phyloP scores from a whole-genome alignment of 2,113 vertebrate species.

The Sorex fumeus region DNA sequence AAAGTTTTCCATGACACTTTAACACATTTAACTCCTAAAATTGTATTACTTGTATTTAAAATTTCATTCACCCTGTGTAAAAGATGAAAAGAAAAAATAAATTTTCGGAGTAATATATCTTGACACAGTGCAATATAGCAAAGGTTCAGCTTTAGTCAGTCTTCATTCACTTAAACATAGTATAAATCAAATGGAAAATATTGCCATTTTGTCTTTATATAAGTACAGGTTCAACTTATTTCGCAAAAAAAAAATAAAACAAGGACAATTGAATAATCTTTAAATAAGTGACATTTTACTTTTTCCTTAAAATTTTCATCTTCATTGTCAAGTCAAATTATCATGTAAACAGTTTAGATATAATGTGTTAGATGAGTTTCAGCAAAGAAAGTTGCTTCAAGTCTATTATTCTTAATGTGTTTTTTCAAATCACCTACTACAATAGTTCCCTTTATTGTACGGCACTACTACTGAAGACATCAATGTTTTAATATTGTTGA shows the following conservation, averaged over 20 bases:
- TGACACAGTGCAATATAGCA: neutral
- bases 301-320: neutral
- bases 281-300: conserved; percentile 44
- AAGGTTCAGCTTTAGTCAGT: neutral
- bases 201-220: neutral
- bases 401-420: conserved; percentile 25
- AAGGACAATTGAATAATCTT: conserved; percentile 38
- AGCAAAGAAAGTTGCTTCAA: conserved; percentile 20
- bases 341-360: conserved; percentile 47
- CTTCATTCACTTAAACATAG: conserved; percentile 44
- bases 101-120: neutral
- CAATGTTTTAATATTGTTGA: neutral
- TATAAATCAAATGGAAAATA: conserved; percentile 35
- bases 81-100: neutral
- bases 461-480: neutral
- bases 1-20: neutral
- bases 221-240: conserved; percentile 49
- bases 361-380: conserved; percentile 25
- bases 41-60: conserved; percentile 42
- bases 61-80: conserved; percentile 33
- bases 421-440: neutral
- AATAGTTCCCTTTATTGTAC: neutral
- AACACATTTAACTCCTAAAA: neutral
- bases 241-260: conserved; percentile 53
- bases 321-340: conserved; percentile 43